A percentile compares a stretch with the other conserved stretches of the same genome.
These are phyloP conservation scores for Protaetia brevitarsis DNA, from an alignment of 1,140 invertebrate species.

Conservation along the genomic window DNA sequence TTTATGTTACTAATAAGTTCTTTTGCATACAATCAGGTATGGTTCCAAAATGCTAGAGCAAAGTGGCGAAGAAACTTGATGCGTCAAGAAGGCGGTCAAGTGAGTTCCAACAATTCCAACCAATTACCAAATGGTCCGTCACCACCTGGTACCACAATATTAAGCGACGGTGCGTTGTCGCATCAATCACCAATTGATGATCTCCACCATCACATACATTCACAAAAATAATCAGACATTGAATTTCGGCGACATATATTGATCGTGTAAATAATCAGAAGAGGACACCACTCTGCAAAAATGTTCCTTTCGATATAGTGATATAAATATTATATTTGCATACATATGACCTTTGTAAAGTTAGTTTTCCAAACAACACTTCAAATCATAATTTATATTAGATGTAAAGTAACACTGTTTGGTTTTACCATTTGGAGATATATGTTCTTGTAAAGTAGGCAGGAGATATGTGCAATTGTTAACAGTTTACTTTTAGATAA, in stretches of 20 bases:
- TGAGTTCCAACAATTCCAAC: conserved; percentile 48
- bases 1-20: not conserved
- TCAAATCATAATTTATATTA: not conserved
- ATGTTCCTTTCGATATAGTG: conserved; percentile 38
- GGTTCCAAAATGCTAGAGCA: conserved; percentile 97
- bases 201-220: conserved; percentile 46
- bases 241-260: conserved; percentile 48
- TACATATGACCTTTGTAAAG: conserved; percentile 11
- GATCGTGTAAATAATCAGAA: conserved; percentile 17
- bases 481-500: not conserved
- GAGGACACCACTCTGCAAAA: conserved; percentile 5
- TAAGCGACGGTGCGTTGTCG: conserved; percentile 37
- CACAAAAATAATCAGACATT: conserved; percentile 44
- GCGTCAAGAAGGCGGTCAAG: conserved; percentile 62
- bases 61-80: conserved; percentile 89
- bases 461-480: conserved; percentile 28
- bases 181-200: conserved; percentile 45
- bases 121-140: conserved; percentile 49
- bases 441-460: conserved; percentile 1
- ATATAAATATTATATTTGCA: no score
- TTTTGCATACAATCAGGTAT: conserved; percentile 67
- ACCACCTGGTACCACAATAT: conserved; percentile 38
- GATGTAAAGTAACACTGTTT: not conserved
- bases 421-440: not conserved
- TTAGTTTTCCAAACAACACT: not conserved